phyloP scores from a whole-genome alignment of 1,140 invertebrate species.

The Telenomus remus region DNA sequence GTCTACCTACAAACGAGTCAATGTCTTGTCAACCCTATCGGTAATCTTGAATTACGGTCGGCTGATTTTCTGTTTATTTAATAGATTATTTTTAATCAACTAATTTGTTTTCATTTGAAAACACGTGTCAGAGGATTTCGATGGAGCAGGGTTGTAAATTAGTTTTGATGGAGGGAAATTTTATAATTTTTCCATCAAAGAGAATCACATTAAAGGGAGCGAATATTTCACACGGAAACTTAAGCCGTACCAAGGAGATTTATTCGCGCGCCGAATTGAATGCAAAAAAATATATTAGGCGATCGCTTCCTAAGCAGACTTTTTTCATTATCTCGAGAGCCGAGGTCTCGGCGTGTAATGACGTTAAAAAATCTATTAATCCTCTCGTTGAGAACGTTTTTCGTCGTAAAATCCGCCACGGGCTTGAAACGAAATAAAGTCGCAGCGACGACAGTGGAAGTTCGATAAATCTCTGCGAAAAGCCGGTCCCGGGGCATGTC shows the following conservation, averaged over 20 bases:
- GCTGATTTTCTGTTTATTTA: no score
- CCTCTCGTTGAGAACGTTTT: slow-evolving; percentile 21
- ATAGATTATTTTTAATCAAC: no score
- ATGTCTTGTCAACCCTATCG: no score
- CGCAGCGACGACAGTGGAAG: slow-evolving; percentile 39
- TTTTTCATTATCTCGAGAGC: slow-evolving; percentile 39
- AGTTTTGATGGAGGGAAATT: no score
- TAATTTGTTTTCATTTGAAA: no score
- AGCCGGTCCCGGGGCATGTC: slow-evolving; percentile 30
- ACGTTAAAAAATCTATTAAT: slow-evolving; percentile 58
- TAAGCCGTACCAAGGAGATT: slow-evolving; percentile 27
- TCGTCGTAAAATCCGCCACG: slow-evolving; percentile 18
- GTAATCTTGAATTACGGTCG: no score
- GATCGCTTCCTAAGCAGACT: slow-evolving; percentile 45
- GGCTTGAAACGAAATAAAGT: slow-evolving; percentile 56
- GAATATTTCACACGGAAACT: slow-evolving; percentile 32
- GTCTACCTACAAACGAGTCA: no score
- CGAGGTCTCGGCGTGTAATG: slow-evolving; percentile 11
- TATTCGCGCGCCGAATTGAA: slow-evolving; percentile 26
- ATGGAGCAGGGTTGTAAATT: no score
- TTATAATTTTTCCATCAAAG: not conserved
- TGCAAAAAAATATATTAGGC: slow-evolving; percentile 47
- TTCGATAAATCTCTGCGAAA: slow-evolving; percentile 61
- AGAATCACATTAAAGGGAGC: slow-evolving; percentile 22
- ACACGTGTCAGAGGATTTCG: no score